Evolutionary conservation across 2,888 invertebrate genomes (phyloP).

Genomic region (Leucophora obtusa): DNA sequence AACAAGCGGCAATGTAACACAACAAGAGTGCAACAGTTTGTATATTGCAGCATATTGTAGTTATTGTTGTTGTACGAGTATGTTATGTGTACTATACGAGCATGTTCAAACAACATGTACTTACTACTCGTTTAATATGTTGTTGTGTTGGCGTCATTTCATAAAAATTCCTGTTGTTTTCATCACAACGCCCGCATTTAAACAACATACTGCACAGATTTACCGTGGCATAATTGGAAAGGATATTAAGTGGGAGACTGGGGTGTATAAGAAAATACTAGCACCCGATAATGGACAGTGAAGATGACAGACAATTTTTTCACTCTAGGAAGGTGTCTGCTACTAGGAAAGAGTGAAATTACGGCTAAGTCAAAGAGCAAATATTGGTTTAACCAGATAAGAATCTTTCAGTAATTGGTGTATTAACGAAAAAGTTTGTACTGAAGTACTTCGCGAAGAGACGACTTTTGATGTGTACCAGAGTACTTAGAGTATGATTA

Average conservation of each 20-base stretch:
- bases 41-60: constrained; percentile 21
- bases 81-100: constrained; percentile 31
- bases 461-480: too few species aligned
- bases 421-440: too few species aligned
- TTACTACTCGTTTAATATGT: constrained; percentile 34
- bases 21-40: constrained; percentile 6
- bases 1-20: constrained; percentile 37
- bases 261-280: too few species aligned
- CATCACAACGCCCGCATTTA: constrained; percentile 63
- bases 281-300: too few species aligned
- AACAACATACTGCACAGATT: background rate
- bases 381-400: too few species aligned
- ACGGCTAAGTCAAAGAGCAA: too few species aligned
- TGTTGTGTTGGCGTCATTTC: constrained; percentile 55
- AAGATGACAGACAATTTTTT: too few species aligned
- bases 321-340: too few species aligned
- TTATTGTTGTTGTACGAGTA: constrained; percentile 17
- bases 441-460: too few species aligned
- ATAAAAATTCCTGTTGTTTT: constrained; percentile 59
- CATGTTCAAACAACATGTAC: constrained; percentile 45
- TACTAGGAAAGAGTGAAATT: too few species aligned
- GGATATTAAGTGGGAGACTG: background rate
- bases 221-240: background rate
- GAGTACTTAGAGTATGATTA: too few species aligned
- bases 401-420: too few species aligned